Percentiles rank a stretch among this genome's conserved stretches.
Evolutionary conservation across 2,113 vertebrate genomes (phyloP).

Genomic region (Mesembrinibis cayennensis): DNA sequence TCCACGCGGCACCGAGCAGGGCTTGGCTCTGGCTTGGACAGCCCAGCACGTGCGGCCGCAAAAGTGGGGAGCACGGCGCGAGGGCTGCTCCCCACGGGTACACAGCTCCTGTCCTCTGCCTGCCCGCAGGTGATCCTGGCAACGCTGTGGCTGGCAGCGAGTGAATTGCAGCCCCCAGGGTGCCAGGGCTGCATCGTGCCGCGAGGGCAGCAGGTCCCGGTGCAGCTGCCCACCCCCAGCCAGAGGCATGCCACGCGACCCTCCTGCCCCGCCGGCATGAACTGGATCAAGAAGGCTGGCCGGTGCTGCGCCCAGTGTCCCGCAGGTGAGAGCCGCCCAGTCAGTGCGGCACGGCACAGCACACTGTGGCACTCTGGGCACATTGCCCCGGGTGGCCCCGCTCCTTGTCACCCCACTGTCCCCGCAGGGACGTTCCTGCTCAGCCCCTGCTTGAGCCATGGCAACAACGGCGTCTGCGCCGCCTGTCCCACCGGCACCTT

Average conservation of each 20-base stretch:
- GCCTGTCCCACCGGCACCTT: slow-evolving; percentile 32
- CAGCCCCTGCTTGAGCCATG: neutral
- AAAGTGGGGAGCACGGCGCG: neutral
- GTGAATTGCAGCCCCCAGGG: neutral
- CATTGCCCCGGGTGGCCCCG: rapidly evolving
- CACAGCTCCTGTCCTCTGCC: neutral
- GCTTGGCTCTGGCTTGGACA: neutral
- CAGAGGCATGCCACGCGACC: rapidly evolving
- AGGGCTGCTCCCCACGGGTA: neutral
- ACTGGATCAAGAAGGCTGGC: rapidly evolving
- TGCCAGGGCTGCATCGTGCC: rapidly evolving
- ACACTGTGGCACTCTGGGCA: neutral
- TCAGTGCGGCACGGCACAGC: rapidly evolving
- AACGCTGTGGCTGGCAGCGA: neutral
- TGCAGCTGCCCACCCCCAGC: neutral
- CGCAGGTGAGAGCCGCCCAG: neutral
- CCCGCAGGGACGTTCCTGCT: slow-evolving; percentile 38
- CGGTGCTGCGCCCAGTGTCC: neutral
- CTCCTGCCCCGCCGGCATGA: neutral
- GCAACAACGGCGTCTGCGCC: rapidly evolving
- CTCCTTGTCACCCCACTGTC: neutral
- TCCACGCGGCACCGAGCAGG: rapidly evolving
- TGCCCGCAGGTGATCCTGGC: slow-evolving; percentile 5
- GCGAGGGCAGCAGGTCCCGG: rapidly evolving
- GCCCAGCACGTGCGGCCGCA: neutral